phyloP scores from a whole-genome alignment of 2,888 invertebrate species.

The Aproaerema taeniolella region DNA sequence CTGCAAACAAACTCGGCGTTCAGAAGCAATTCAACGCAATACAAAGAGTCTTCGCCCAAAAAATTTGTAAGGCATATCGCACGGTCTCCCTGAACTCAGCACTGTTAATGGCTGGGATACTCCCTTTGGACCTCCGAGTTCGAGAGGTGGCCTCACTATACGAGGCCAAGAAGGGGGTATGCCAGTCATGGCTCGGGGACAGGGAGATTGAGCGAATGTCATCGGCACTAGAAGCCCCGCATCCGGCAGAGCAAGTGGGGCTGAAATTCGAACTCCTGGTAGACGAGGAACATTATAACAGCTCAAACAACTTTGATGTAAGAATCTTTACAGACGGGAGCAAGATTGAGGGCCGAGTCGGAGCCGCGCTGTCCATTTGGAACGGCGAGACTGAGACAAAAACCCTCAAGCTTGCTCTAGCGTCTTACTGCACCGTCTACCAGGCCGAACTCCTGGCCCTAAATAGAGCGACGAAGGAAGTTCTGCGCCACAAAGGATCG shows the following conservation, averaged over 20 bases:
- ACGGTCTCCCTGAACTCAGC: slow-evolving; percentile 17
- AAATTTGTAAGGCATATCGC: slow-evolving; percentile 13
- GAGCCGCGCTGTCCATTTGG: slow-evolving; percentile 6
- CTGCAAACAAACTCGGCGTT: too few species aligned
- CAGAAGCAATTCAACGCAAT: too few species aligned
- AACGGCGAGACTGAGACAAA: not conserved
- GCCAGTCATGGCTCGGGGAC: slow-evolving; percentile 8
- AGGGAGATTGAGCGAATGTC: slow-evolving; percentile 17
- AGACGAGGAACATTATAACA: not conserved
- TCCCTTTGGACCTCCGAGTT: slow-evolving; percentile 1
- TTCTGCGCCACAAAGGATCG: not conserved
- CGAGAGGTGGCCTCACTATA: slow-evolving; percentile 19
- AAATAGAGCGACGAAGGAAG: not conserved
- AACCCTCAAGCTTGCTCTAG: slow-evolving; percentile 5
- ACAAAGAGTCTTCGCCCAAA: too few species aligned
- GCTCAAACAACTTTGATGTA: not conserved
- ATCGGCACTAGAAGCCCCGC: not conserved
- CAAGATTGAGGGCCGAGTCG: slow-evolving; percentile 15
- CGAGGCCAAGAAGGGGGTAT: slow-evolving; percentile 15
- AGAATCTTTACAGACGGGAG: slow-evolving; percentile 20
- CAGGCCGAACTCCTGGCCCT: slow-evolving; percentile 7
- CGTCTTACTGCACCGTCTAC: slow-evolving; percentile 5
- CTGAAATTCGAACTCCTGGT: slow-evolving; percentile 5
- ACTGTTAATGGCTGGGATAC: slow-evolving; percentile 14
- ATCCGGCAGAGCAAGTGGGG: slow-evolving; percentile 2